Base-by-base conservation (phyloP, 2,888 invertebrate species). In the Orthosia incerta region DNA sequence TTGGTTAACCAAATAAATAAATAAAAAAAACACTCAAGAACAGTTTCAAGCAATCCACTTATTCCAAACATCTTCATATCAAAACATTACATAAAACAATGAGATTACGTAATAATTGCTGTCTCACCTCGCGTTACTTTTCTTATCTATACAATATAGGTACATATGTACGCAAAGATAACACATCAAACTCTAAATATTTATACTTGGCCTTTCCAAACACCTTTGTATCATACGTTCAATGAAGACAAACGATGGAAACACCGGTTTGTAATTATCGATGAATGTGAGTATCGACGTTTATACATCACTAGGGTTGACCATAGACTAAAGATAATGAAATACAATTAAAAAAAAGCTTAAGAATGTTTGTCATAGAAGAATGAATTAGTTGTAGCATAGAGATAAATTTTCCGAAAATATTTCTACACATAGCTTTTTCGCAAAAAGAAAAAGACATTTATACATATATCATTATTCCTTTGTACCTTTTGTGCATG, bases 31-130 rank as follows among this genome's bases (percentile, higher is more conserved):
- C 12, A 11, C 7, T 65, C 15, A 15, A 65, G 31, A 77, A 71
- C 39, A 60, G 39, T 20, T 53, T 23, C 26, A 55, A 74, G 53
- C 55, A 63, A 60, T 46, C 26, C 12, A 46, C 13, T 39, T 53
- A 66, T 62, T 59, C 50, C 56, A 62, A 79, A 56, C 50, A 66
- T 67, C 20, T 72, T 31, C 59, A n/a, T 83, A 74, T 66, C 66
- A 74, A 55, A 83, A 67, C 31, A 68, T 81, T 68, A 69, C 63
- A 74, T 74, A 78, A 72, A 82, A 83, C 65, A 69, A 73, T 62
- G 71, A 60, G 74, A 85, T 83, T 79, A 79, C 82, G 85, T 76
- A 84, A 83, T 82, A 82, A 82, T 74, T 56, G 65, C 71, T 69
- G 74, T 79, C 73, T 83, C 79, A 76, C 73, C 75, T 76, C 69